A percentile compares a stretch with the other conserved stretches of the same genome.
phyloP scores from a whole-genome alignment of 1,140 invertebrate genomes.

The Theocolax elegans region DNA sequence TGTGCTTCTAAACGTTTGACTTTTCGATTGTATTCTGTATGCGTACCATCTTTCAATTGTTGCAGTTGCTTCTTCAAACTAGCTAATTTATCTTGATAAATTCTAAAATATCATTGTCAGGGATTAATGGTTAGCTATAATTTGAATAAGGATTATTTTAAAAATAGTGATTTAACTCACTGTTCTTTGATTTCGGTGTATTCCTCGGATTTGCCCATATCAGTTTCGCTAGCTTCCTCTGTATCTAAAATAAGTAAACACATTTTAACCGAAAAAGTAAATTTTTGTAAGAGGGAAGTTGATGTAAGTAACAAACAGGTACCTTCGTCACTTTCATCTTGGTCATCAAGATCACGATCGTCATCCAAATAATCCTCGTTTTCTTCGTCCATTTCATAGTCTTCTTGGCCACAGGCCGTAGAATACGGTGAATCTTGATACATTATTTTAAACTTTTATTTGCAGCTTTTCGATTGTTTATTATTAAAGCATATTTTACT shows the following conservation, averaged over 20 bases:
- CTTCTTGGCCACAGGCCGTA: slow-evolving; percentile 60
- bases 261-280: not conserved
- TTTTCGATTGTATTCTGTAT: slow-evolving; percentile 87
- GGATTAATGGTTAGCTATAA: not conserved
- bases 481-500: no score
- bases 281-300: not conserved
- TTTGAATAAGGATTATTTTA: no score
- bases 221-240: slow-evolving; percentile 90
- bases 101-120: slow-evolving; percentile 71
- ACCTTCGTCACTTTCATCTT: slow-evolving; percentile 69
- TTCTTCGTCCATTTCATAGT: slow-evolving; percentile 67
- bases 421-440: slow-evolving; percentile 51
- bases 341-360: slow-evolving; percentile 62
- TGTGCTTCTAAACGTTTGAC: slow-evolving; percentile 85
- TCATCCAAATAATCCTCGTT: slow-evolving; percentile 65
- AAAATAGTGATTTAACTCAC: slow-evolving; percentile 70
- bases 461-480: no score
- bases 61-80: slow-evolving; percentile 90
- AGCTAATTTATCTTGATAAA: slow-evolving; percentile 93
- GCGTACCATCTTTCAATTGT: slow-evolving; percentile 85
- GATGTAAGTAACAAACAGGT: slow-evolving; percentile 3
- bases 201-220: slow-evolving; percentile 84
- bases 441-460: slow-evolving; percentile 35
- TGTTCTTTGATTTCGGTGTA: slow-evolving; percentile 91
- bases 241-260: slow-evolving; percentile 74